These are phyloP conservation scores for Zoanthus gigantus DNA, from an alignment of 92 coral and sea anemone species.

Conservation along the genomic window DNA sequence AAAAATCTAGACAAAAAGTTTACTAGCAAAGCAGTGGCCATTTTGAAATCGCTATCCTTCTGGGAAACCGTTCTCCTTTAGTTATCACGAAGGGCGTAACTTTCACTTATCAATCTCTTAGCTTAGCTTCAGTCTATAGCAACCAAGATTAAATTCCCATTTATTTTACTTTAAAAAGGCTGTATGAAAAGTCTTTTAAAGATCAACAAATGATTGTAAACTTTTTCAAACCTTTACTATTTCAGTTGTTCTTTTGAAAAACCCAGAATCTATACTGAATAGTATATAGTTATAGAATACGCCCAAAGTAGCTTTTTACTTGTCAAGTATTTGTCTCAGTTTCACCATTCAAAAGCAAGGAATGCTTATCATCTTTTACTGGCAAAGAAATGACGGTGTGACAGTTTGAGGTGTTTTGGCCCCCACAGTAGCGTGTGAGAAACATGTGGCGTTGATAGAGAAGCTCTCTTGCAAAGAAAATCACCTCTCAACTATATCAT, in stretches of 20 bases:
- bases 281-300: not conserved
- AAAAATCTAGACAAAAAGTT: too few species aligned
- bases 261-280: not conserved
- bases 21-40: too few species aligned
- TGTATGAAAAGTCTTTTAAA: not conserved
- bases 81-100: not conserved
- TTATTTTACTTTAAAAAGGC: not conserved
- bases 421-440: not conserved
- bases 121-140: too few species aligned
- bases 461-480: conserved; percentile 28
- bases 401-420: not conserved
- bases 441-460: conserved; percentile 30
- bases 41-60: too few species aligned
- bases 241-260: not conserved
- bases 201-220: not conserved
- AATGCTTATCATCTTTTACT: conserved; percentile 22
- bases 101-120: not conserved
- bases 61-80: not conserved
- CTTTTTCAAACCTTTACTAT: not conserved
- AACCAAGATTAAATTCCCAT: not conserved
- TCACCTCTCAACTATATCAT: not conserved
- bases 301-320: not conserved
- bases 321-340: not conserved
- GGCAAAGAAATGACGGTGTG: conserved; percentile 2
- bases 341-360: not conserved